A percentile compares a stretch with the other conserved stretches of the same genome.
Evolutionary conservation across 2,113 vertebrate genomes (phyloP).

Genomic region (Hippoglossus stenolepis): DNA sequence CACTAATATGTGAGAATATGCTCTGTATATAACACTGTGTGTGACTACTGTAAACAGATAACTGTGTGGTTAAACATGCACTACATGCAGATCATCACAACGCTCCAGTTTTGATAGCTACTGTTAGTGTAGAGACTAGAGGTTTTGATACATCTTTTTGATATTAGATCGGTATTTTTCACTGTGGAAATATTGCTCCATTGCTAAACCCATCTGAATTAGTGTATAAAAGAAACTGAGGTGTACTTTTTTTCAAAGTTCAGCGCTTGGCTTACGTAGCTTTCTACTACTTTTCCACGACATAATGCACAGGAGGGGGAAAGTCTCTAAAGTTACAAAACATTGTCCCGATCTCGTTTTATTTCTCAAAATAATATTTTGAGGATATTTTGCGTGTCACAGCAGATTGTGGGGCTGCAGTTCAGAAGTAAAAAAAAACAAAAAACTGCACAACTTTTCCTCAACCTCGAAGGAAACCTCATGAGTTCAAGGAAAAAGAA

Average conservation of each 20-base stretch:
- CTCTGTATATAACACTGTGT: slow-evolving; percentile 66
- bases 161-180: slow-evolving; percentile 75
- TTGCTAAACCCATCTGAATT: neutral
- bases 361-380: neutral
- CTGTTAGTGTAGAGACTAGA: slow-evolving; percentile 42
- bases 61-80: slow-evolving; percentile 26
- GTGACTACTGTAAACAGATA: slow-evolving; percentile 43
- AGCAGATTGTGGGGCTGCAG: too few species aligned
- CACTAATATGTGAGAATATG: slow-evolving; percentile 62
- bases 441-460: too few species aligned
- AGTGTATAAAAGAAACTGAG: slow-evolving; percentile 5
- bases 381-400: neutral
- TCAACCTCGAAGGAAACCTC: neutral
- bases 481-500: too few species aligned
- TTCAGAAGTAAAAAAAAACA: too few species aligned
- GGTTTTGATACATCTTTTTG: slow-evolving; percentile 75
- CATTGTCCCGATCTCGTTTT: neutral
- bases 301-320: neutral
- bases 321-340: neutral
- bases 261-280: slow-evolving; percentile 9
- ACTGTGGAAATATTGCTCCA: slow-evolving; percentile 31
- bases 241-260: neutral
- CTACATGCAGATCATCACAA: slow-evolving; percentile 43
- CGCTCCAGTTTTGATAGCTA: slow-evolving; percentile 57
- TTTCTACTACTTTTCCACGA: neutral